Evolutionary conservation across 2,888 invertebrate species (phyloP), one percentile per base, ranked within the genome.

Genomic region (Ennomos quercinarius): DNA sequence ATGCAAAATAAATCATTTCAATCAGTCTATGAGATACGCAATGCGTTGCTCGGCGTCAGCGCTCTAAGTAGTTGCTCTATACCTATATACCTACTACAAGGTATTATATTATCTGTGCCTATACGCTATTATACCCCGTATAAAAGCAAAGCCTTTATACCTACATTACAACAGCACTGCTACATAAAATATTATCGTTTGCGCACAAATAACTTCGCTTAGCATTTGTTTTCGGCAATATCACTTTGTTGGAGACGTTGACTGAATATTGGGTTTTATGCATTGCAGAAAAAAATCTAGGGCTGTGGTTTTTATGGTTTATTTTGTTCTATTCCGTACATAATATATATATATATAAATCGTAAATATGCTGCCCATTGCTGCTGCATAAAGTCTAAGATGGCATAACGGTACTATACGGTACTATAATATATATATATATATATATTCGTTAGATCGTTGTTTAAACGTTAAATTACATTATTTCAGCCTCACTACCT

Each of bases 211-310:
- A 37, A 54, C 11, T 43, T 37, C 36, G 42, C 37, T 11, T 35
- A 13, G 36, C 41, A 50, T 56, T 50, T 37, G 44, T 50, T 44
- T 56, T 56, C 35, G 39, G 45, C 44, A 49, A 56, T 50, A 50
- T 57, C 40, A 50, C 45, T 56, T 56, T 57, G 57, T 44, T 36
- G 35, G 27, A 45, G 57, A 57, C 57, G 57, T 57, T 45, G 57
- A 57, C 45, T 57, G 57, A 57, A 57, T 50, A 45, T 12, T 36
- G 45, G 45, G 57, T 50, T 57, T 55, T 45, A n/a, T n/a, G n/a
- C n/a, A n/a, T n/a, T n/a, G n/a, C n/a, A n/a, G n/a, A n/a, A n/a
- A n/a, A n/a, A n/a, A n/a, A n/a, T n/a, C n/a, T n/a, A n/a, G n/a
- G n/a, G n/a, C n/a, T n/a, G n/a, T 36, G 45, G 45, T 50, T 50